Evolutionary conservation across 2,888 invertebrate species (phyloP).

Genomic region (Tricholauxania praeusta): DNA sequence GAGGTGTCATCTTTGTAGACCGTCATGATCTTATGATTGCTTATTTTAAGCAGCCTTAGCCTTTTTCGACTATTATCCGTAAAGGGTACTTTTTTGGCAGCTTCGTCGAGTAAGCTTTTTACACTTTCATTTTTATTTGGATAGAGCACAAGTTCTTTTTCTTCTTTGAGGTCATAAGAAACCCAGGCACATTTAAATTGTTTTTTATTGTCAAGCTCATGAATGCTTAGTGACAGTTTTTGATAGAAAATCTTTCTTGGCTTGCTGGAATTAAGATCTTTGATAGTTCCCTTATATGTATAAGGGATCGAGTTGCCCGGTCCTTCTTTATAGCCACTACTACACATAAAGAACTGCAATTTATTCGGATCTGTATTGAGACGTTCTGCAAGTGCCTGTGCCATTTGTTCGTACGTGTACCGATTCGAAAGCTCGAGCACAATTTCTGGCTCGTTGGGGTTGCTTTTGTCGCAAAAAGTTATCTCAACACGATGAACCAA

Average conservation of each 20-base stretch:
- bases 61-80: conserved; percentile 89
- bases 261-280: conserved; percentile 76
- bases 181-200: conserved; percentile 91
- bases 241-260: conserved; percentile 90
- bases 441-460: conserved; percentile 85
- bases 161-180: conserved; percentile 91
- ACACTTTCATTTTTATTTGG: conserved; percentile 96
- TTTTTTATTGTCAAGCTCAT: conserved; percentile 97
- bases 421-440: conserved; percentile 92
- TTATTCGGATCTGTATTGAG: conserved; percentile 93
- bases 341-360: conserved; percentile 96
- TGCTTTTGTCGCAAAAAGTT: conserved; percentile 95
- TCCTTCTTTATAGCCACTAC: conserved; percentile 72
- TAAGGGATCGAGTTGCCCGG: conserved; percentile 65
- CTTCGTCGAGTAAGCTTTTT: conserved; percentile 91
- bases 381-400: conserved; percentile 90
- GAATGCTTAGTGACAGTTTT: conserved; percentile 95
- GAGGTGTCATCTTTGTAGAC: conserved; percentile 79
- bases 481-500: conserved; percentile 91
- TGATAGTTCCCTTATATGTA: conserved; percentile 71
- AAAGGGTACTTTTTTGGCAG: conserved; percentile 90
- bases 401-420: conserved; percentile 96
- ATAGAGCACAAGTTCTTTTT: conserved; percentile 95
- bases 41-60: conserved; percentile 84
- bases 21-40: conserved; percentile 78